Evolutionary conservation across 2,113 vertebrate species (phyloP).

Genomic region (Psammodynastes pulverulentus): DNA sequence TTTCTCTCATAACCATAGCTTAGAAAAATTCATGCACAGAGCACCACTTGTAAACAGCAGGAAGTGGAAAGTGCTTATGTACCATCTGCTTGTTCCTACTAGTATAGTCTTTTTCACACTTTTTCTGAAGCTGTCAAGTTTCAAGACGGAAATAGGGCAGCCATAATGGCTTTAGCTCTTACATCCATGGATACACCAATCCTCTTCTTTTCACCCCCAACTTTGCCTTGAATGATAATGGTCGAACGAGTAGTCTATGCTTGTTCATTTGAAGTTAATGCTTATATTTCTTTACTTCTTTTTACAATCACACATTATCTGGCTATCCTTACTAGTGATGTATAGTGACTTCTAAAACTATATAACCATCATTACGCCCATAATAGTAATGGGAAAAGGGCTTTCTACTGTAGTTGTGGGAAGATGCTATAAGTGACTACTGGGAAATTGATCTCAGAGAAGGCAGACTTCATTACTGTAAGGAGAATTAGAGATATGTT

Average conservation of each 20-base stretch:
- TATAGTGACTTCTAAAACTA: neutral
- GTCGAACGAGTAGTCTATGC: neutral
- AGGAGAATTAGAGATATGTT: neutral
- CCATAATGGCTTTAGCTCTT: neutral
- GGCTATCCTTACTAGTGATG: neutral
- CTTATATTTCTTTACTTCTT: neutral
- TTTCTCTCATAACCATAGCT: constrained; percentile 32
- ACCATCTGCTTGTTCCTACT: constrained; percentile 1
- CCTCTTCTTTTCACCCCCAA: neutral
- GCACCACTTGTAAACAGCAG: neutral
- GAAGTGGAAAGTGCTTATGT: constrained; percentile 21
- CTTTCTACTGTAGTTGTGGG: neutral
- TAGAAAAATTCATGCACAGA: neutral
- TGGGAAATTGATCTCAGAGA: neutral
- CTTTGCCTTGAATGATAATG: neutral
- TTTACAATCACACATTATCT: neutral
- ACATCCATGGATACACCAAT: neutral
- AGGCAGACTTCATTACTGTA: neutral
- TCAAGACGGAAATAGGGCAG: neutral
- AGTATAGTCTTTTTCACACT: neutral
- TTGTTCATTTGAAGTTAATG: neutral
- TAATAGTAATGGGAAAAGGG: neutral
- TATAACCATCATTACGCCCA: neutral
- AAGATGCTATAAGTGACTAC: neutral
- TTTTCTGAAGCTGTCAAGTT: neutral